These are phyloP conservation scores for Pristiophorus japonicus DNA, from an alignment of 2,113 vertebrate species.

Conservation along the genomic window DNA sequence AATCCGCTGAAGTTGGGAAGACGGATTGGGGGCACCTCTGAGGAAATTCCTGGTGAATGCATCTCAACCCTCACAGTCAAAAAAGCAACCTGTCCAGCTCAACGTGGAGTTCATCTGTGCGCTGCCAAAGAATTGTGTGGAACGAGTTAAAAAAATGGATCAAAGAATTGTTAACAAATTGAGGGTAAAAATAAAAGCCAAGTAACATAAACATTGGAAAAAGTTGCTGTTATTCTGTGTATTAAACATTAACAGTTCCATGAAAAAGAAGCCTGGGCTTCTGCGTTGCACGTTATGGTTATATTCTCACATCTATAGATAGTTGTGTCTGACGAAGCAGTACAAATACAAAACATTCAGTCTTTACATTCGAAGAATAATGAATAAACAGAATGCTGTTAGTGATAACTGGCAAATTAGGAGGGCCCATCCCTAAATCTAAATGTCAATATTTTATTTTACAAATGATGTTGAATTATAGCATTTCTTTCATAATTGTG, in stretches of 20 bases:
- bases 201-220: not conserved
- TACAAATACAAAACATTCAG: not conserved
- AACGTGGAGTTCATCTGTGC: not conserved
- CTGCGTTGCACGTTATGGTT: not conserved
- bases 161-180: not conserved
- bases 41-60: not conserved
- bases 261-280: not conserved
- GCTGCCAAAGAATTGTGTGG: not conserved
- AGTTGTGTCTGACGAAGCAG: not conserved
- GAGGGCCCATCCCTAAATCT: not conserved
- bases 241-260: not conserved
- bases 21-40: not conserved
- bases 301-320: not conserved
- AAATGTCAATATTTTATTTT: not conserved
- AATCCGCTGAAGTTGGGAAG: not conserved
- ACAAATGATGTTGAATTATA: not conserved
- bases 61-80: too few species aligned
- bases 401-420: not conserved
- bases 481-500: not conserved
- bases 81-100: not conserved
- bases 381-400: not conserved
- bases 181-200: not conserved
- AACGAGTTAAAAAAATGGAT: not conserved
- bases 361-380: not conserved
- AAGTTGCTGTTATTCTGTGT: not conserved